Conservation (phyloP, 2,888 invertebrate genomes). For the Euzophera pinguis region DNA sequence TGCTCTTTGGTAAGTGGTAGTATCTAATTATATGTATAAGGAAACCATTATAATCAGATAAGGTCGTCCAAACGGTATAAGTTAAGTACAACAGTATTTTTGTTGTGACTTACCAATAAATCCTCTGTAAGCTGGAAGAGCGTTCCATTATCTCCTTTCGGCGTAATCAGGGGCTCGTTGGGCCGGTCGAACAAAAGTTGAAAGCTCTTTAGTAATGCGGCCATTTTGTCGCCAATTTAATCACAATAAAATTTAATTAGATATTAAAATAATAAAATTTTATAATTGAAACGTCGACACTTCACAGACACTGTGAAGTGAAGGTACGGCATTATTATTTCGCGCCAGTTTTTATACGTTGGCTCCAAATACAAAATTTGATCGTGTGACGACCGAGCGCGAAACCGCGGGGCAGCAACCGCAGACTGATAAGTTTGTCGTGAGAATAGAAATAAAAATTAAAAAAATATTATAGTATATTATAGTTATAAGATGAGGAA, state of each 20-base stretch:
- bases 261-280: constrained; percentile 14
- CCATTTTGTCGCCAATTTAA: constrained; percentile 54
- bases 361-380: not conserved
- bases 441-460: constrained; percentile 2
- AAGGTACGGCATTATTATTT: constrained; percentile 27
- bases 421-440: not conserved
- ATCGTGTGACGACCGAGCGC: not conserved
- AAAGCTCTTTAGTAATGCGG: constrained; percentile 40
- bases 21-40: too few relatives aligned
- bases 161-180: constrained; percentile 80
- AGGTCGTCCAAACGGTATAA: too few relatives aligned
- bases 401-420: constrained; percentile 1
- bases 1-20: too few relatives aligned
- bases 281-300: constrained; percentile 33
- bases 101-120: constrained; percentile 78
- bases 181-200: constrained; percentile 80
- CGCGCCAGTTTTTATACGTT: constrained; percentile 29
- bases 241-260: constrained; percentile 15
- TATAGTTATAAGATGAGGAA: too few relatives aligned
- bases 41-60: too few relatives aligned
- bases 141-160: constrained; percentile 80
- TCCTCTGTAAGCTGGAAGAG: constrained; percentile 81
- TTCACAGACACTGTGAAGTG: constrained; percentile 67
- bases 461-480: not conserved
- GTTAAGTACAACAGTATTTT: not conserved